Evolutionary conservation across 2,113 vertebrate species (phyloP), one percentile per base, ranked within the genome.

Genomic region (Chloebia gouldiae): DNA sequence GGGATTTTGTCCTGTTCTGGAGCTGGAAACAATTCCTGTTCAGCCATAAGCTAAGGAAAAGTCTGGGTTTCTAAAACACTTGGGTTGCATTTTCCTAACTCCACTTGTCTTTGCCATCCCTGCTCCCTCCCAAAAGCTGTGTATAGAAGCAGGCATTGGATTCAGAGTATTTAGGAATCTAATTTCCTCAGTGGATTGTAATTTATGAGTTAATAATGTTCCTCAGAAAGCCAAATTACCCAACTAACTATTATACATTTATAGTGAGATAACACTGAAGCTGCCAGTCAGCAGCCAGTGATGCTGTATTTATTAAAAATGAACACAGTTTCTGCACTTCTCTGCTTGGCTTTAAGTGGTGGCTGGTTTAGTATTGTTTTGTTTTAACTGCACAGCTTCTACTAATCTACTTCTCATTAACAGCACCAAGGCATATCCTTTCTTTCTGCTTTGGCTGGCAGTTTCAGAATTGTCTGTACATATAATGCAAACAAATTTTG

Each of bases 401-500:
- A 56, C 65, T 94, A 80, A 87, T 81, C 70, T 66, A 42, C 42
- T 91, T 90, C 84, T 94, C 84, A 77, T 81, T 80, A 73, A 51
- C 75, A 71, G 68, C 23, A 83, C 85, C 47, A 44, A 28, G 47
- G 78, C 56, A 94, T 93, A 93, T 49, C 66, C 30, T 60, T 82
- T 70, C 71, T 94, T 81, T 93, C 85, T 91, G 79, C 77, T 91
- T 56, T 65, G 57, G 73, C 80, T 86, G 90, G 59, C 88, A 85
- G 63, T 59, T 93, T 64, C 79, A 83, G 93, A 92, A 68, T 39
- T 81, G 66, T 50, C 90, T 94, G 56, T 13, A 77, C 54, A 37
- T 27, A 39, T 1, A 60, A 59, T 4, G 64, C 85, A 94, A 93
- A 89, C 84, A 95, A 82, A 88, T 83, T 86, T 78, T 90, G 68